phyloP scores from a whole-genome alignment of 2,113 vertebrate genomes.

The Thomomys bottae region DNA sequence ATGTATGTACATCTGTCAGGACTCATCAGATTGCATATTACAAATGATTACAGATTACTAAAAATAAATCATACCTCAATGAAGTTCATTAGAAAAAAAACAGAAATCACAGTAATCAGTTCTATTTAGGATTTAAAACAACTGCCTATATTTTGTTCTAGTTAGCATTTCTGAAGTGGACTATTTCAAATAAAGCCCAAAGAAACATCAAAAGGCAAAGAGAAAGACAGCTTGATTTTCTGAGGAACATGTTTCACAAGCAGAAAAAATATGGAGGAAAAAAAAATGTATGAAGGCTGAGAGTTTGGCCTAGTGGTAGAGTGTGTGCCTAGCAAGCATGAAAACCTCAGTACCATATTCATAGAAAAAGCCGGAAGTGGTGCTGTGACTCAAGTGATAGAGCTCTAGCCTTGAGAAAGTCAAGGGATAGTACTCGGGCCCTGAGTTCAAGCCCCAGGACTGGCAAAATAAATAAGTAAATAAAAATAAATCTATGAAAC shows the following conservation, averaged over 20 bases:
- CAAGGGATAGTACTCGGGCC: too few species aligned
- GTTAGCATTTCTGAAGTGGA: not conserved
- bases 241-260: conserved; percentile 10
- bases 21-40: not conserved
- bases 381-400: too few species aligned
- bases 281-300: too few species aligned
- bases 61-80: not conserved
- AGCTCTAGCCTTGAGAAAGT: too few species aligned
- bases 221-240: not conserved
- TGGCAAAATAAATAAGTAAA: not conserved
- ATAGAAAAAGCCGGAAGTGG: too few species aligned
- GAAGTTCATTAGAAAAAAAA: not conserved
- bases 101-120: not conserved
- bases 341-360: too few species aligned
- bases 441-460: too few species aligned
- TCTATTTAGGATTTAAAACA: conserved; percentile 38
- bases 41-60: not conserved
- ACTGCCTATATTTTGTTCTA: not conserved
- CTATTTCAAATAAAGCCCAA: conserved; percentile 14
- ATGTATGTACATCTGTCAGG: not conserved
- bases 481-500: not conserved
- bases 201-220: not conserved
- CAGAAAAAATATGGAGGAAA: not conserved
- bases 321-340: too few species aligned
- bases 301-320: too few species aligned